These are phyloP conservation scores for Holothuria scabra DNA, from an alignment of 53 echinoderm and acorn worm species.

Conservation along the genomic window DNA sequence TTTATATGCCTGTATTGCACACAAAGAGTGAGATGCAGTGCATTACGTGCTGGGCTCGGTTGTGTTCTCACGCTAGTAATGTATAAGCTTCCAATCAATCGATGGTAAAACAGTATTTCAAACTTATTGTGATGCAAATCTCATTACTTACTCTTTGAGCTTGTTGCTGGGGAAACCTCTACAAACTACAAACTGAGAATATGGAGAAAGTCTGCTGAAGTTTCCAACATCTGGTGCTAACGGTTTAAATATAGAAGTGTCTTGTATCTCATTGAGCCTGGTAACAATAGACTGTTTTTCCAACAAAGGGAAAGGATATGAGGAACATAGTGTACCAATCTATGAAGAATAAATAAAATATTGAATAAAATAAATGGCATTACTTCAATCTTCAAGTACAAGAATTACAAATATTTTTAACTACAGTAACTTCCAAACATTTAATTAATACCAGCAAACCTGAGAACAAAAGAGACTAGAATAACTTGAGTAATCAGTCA, in stretches of 20 bases:
- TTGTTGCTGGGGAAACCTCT: constrained; percentile 74
- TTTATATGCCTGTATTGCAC: too few species aligned
- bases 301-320: constrained; percentile 77
- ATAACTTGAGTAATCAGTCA: too few species aligned
- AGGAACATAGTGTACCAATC: constrained; percentile 64
- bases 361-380: not conserved
- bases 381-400: too few species aligned
- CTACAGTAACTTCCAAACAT: too few species aligned
- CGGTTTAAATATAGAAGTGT: constrained; percentile 61
- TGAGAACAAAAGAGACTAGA: too few species aligned
- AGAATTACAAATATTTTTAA: too few species aligned
- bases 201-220: constrained; percentile 47
- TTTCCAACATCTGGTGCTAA: constrained; percentile 73
- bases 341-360: constrained; percentile 22
- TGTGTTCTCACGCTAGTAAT: not conserved
- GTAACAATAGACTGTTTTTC: constrained; percentile 64
- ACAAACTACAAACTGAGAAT: constrained; percentile 83
- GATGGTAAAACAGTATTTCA: too few species aligned
- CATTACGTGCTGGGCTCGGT: too few species aligned
- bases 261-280: constrained; percentile 53
- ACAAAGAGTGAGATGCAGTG: too few species aligned
- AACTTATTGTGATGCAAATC: not conserved
- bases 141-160: constrained; percentile 62
- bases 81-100: not conserved
- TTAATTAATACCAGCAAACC: too few species aligned